These are phyloP conservation scores for Dasysyrphus albostriatus DNA, from an alignment of 2,888 invertebrate genomes.

Conservation along the genomic window DNA sequence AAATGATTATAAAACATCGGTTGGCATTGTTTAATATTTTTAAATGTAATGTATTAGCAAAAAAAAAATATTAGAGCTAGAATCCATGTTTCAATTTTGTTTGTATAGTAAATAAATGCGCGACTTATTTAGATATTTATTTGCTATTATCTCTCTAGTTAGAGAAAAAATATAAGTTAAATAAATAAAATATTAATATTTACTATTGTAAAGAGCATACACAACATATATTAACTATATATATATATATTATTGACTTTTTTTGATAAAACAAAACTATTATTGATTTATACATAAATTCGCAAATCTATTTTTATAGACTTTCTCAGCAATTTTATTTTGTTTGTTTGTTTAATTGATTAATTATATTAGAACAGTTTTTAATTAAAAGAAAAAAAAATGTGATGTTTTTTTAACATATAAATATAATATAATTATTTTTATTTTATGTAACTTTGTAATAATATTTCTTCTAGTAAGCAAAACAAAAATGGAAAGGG, in stretches of 20 bases:
- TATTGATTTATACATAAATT: constrained; percentile 56
- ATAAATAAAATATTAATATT: constrained; percentile 72
- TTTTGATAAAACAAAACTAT: constrained; percentile 59
- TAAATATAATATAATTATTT: constrained; percentile 29
- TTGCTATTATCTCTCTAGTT: constrained; percentile 69
- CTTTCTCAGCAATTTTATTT: constrained; percentile 66
- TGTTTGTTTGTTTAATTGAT: constrained; percentile 44
- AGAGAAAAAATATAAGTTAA: constrained; percentile 66
- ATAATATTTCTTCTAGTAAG: constrained; percentile 38
- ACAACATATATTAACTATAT: constrained; percentile 43
- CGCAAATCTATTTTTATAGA: constrained; percentile 71
- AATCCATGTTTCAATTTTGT: constrained; percentile 65
- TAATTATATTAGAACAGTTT: constrained; percentile 55
- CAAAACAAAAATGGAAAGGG: constrained; percentile 60
- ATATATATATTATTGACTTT: constrained; percentile 72
- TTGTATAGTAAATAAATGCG: constrained; percentile 66
- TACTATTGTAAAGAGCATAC: constrained; percentile 74
- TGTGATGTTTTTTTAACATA: constrained; percentile 52
- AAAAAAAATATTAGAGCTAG: constrained; percentile 42
- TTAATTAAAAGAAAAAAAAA: constrained; percentile 52
- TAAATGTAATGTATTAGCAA: constrained; percentile 14
- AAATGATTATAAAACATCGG: constrained; percentile 27
- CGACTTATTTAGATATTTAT: constrained; percentile 73
- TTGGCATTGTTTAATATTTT: constrained; percentile 49
- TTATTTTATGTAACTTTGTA: constrained; percentile 24